Evolutionary conservation across 2,888 invertebrate species (phyloP), one percentile per base, ranked within the genome.

Genomic region (Lepetodrilus schrolli): DNA sequence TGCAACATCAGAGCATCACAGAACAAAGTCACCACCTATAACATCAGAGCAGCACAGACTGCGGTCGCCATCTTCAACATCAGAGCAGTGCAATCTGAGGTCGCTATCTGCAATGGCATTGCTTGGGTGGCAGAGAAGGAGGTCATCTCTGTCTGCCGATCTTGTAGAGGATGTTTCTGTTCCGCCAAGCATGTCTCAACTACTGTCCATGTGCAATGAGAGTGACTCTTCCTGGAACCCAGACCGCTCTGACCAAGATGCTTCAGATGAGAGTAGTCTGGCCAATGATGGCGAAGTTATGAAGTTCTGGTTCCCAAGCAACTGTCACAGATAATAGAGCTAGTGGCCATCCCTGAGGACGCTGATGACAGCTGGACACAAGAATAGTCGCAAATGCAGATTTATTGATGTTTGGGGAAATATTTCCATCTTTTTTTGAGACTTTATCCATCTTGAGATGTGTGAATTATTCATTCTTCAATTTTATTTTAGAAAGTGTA

Each of bases 321-420:
- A n/a, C 70, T 80, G 2, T 76, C 76, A n/a, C 78, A 79, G 48
- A 69, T 83, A 0, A 70, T 84, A 34, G 83, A 84, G 72, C 79
- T 78, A 72, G 81, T 74, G 4, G 43, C 13, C 4, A 80, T 80
- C 13, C 80, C 80, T 51, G 78, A 76, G 21, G 81, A 80, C 20
- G 76, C 83, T 0, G 84, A 84, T 74, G 82, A 80, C 21, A 83
- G 82, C 58, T 84, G 84, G 84, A 72, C 78, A 10, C 75, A 7
- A 43, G 30, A 47, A 48, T 13, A 50, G 17, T 17, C n/a, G 17
- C 7, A 38, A 38, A 38, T 38, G 38, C 13, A 38, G 38, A 38
- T 13, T 38, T n/a, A n/a, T n/a, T n/a, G n/a, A n/a, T n/a, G n/a
- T n/a, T n/a, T n/a, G n/a, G n/a, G n/a, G n/a, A n/a, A n/a, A n/a